Percentiles rank a stretch among this genome's conserved stretches.
These are phyloP conservation scores for Entomobrya proxima DNA, from an alignment of 2,888 invertebrate species.

Conservation along the genomic window DNA sequence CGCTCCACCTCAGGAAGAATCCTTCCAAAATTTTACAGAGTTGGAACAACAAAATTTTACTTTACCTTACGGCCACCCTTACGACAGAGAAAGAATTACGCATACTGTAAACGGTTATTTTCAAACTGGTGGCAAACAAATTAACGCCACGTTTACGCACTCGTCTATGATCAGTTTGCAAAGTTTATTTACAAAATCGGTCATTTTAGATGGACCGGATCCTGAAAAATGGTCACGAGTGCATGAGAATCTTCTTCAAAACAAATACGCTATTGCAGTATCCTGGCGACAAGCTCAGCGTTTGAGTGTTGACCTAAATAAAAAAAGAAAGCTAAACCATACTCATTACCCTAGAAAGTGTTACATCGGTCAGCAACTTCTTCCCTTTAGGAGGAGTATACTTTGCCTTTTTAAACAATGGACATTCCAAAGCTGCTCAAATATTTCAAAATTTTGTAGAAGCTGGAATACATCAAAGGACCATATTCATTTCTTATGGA, in stretches of 20 bases:
- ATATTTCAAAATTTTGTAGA: background rate
- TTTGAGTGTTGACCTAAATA: background rate
- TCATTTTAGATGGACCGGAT: background rate
- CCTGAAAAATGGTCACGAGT: no score
- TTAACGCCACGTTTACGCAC: background rate
- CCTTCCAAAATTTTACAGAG: background rate
- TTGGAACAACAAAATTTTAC: background rate
- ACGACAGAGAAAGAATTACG: background rate
- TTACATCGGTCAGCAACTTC: background rate
- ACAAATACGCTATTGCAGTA: no score
- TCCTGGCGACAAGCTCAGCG: background rate
- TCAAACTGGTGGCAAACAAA: background rate
- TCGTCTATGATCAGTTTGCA: no score
- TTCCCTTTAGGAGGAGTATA: background rate
- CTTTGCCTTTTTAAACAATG: background rate
- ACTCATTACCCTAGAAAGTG: background rate
- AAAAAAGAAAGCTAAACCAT: background rate
- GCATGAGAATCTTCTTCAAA: no score
- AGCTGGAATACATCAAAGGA: background rate
- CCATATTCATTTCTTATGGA: no score
- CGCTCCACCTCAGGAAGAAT: background rate
- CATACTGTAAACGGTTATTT: background rate
- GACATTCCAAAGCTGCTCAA: background rate
- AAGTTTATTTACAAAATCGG: background rate
- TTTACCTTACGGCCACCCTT: background rate